Base-by-base conservation (phyloP, 2,888 invertebrate species). In the Acholoe squamosa region DNA sequence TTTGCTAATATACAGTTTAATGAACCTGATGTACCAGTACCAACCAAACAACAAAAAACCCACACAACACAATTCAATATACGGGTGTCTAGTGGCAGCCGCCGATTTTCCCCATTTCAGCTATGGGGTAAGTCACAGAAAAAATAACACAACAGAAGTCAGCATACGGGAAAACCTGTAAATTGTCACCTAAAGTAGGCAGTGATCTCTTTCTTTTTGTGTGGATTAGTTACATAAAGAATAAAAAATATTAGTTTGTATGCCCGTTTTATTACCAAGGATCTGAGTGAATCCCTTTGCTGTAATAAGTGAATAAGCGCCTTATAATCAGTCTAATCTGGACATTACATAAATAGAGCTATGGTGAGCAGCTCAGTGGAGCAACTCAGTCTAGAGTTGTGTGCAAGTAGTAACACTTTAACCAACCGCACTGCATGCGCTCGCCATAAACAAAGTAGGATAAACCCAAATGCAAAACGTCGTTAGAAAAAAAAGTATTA, bases 1-100 rank as follows among this genome's bases (percentile, higher is more conserved):
- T 86, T 86, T 86, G 86, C 86, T 86, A 86, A 86, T 86, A 56
- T 86, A 86, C 86, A 86, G 25, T 56, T 86, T 86, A 54, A 54
- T 86, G 54, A 86, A 86, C 52, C 86, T 86, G 86, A 86, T 86
- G 56, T 54, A 80, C 80, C 71, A 71, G 71, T 71, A 71, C 71
- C 71, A 71, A 71, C 71, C 80, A 80, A 80, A 80, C 80, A 80
- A 80, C 80, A 80, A 80, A 80, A 43, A 80, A 33, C 34, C 34
- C 80, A 80, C 80, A 80, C 80, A 80, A 80, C 80, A 80, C 80
- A 80, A 80, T 16, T 80, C 33, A 80, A 28, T 71, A 71, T 28
- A 71, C 25, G 25, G 71, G 31, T 71, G 71, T 71, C 71, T 71
- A 71, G 71, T 71, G 71, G 71, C 25, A 14, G 71, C 31, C 31